phyloP scores from a whole-genome alignment of 2,797 vertebrate species.

The Eospalax fontanierii region DNA sequence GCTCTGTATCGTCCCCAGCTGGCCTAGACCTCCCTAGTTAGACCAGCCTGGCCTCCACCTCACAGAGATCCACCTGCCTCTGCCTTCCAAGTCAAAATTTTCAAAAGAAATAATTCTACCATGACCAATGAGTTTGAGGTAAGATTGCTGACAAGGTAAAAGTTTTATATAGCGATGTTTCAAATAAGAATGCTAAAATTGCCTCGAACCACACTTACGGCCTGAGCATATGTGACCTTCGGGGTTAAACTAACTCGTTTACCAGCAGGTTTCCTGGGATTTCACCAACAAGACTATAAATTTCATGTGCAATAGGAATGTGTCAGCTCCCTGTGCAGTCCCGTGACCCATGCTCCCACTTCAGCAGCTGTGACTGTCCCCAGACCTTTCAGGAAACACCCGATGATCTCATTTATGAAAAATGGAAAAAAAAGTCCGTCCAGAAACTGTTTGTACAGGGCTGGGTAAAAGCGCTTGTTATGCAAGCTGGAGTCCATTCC shows the following conservation, averaged over 20 bases:
- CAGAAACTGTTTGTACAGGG: background rate
- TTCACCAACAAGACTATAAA: background rate
- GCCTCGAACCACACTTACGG: no score
- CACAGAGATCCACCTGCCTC: no score
- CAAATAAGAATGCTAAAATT: background rate
- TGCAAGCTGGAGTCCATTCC: no score
- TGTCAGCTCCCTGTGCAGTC: background rate
- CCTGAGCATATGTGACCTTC: background rate
- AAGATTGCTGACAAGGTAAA: background rate
- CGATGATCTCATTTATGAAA: background rate
- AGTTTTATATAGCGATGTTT: background rate
- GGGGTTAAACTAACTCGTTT: background rate
- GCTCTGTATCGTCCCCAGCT: no score
- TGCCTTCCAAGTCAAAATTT: no score
- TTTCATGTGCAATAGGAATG: background rate
- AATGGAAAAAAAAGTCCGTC: background rate
- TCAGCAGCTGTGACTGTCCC: background rate
- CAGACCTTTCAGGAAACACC: background rate
- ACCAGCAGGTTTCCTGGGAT: background rate
- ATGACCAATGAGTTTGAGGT: background rate
- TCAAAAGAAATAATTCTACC: background rate
- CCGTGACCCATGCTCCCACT: background rate
- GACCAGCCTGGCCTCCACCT: no score
- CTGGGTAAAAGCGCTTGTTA: background rate
- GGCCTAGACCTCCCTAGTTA: no score